Evolutionary conservation across 1,140 invertebrate genomes (phyloP), one percentile per base, ranked within the genome.

Genomic region (Ceratina japonica): DNA sequence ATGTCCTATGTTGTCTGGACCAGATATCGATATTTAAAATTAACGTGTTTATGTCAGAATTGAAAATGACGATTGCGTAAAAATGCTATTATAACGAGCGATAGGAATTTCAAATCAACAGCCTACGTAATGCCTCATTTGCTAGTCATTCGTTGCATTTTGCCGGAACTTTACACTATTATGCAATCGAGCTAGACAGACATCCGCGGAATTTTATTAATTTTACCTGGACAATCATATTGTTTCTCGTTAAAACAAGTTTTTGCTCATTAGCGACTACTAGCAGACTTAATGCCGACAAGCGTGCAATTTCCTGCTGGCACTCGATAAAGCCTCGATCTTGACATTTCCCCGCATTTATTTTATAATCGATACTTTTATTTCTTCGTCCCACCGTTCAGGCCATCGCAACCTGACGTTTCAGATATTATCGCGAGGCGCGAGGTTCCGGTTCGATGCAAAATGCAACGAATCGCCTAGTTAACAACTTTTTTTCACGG

Each of bases 291-390:
- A 49, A 16, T 15, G 0, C 5, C 4, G 1, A 22, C 61, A 24
- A 37, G 12, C 54, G 20, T 18, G 24, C 61, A 20, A 73, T 56
- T 31, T 24, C n/a, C 22, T n/a, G 52, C 10, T 7, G 37, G 10
- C 37, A 44, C 7, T 80, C 51, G 61, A 51, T 31, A 18, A 7
- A 58, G 44, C 70, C 61, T 73, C 76, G 76, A 79, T 59, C 70
- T 79, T 79, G 70, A 72, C 76, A 72, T 72, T 78, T 64, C 7
- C 13, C 4, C 3, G 16, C 13, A n/a, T 56, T 51, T 5, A 18
- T 64, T 79, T 51, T 20, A 56, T 51, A 51, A 79, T 51, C 31
- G 70, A 65, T 65, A 24, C 22, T 10, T 64, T 18, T 59, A 51
- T 65, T 56, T 65, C 18, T 7, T 24, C 16, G 15, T n/a, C n/a